Evolutionary conservation across 2,888 invertebrate species (phyloP).

Genomic region (Poecilus cupreus): DNA sequence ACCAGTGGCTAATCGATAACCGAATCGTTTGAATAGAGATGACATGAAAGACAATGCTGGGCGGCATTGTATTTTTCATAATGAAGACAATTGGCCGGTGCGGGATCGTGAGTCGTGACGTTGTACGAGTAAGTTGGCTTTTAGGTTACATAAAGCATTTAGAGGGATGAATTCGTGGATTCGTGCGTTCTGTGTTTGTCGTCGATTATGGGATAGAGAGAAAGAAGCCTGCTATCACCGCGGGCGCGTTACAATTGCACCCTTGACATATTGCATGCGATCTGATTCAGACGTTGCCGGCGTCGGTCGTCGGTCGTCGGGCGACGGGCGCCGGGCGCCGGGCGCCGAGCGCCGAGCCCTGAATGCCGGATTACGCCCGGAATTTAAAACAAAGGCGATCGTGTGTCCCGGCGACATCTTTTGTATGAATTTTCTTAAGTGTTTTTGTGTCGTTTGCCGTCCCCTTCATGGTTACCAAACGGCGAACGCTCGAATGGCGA

Average conservation of each 20-base stretch:
- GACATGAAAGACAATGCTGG: too few species aligned
- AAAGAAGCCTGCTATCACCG: conserved; percentile 2
- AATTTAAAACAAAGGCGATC: conserved; percentile 58
- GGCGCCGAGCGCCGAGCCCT: conserved; percentile 16
- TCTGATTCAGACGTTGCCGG: conserved; percentile 52
- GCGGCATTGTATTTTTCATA: too few species aligned
- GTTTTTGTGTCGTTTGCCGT: conserved; percentile 57
- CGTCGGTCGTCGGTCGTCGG: not conserved
- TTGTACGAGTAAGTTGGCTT: too few species aligned
- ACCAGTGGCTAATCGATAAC: not conserved
- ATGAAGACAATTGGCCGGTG: too few species aligned
- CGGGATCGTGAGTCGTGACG: too few species aligned
- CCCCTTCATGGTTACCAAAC: conserved; percentile 54
- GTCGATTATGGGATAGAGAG: conserved; percentile 30
- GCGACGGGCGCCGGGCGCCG: not conserved
- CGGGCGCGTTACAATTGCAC: conserved; percentile 55
- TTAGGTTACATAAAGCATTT: not conserved
- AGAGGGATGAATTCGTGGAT: not conserved
- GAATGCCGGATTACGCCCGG: conserved; percentile 56
- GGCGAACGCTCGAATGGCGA: conserved; percentile 28
- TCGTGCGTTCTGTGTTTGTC: conserved; percentile 7
- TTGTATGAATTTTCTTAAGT: conserved; percentile 58
- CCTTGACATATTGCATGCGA: conserved; percentile 58
- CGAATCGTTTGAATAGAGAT: not conserved
- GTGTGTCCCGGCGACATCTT: conserved; percentile 55